phyloP scores from a whole-genome alignment of 2,113 vertebrate genomes.

The Isurus oxyrinchus region DNA sequence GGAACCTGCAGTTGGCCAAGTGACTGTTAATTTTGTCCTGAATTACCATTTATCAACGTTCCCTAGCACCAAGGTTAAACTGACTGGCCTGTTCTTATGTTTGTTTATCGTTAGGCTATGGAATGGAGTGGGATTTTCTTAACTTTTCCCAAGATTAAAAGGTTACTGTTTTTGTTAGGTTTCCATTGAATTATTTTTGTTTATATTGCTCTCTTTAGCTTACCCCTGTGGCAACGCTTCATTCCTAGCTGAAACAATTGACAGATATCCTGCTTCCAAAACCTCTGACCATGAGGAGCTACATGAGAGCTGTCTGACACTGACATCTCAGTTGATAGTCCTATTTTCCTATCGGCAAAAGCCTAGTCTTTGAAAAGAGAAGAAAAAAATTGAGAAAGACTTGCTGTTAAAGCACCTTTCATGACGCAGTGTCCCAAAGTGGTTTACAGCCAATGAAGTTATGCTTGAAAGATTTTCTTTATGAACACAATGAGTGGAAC shows the following conservation, averaged over 20 bases:
- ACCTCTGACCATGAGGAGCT: background rate
- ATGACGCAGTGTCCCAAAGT: background rate
- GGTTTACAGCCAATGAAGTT: background rate
- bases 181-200: background rate
- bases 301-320: background rate
- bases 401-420: background rate
- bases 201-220: background rate
- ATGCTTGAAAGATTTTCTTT: background rate
- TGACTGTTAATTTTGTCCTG: background rate
- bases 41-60: no score
- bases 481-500: background rate
- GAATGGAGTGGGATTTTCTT: background rate
- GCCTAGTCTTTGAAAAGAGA: no score
- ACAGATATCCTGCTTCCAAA: background rate
- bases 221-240: background rate
- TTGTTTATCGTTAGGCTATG: background rate
- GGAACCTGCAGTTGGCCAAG: no score
- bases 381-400: background rate
- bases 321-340: background rate
- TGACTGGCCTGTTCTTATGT: background rate
- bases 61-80: no score
- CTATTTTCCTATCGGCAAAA: background rate
- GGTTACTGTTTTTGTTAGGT: background rate
- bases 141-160: background rate
- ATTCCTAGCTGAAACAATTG: background rate